A percentile compares a stretch with the other conserved stretches of the same genome.
Conservation (phyloP, 2,888 invertebrate species). For the Hymenopus coronatus region DNA sequence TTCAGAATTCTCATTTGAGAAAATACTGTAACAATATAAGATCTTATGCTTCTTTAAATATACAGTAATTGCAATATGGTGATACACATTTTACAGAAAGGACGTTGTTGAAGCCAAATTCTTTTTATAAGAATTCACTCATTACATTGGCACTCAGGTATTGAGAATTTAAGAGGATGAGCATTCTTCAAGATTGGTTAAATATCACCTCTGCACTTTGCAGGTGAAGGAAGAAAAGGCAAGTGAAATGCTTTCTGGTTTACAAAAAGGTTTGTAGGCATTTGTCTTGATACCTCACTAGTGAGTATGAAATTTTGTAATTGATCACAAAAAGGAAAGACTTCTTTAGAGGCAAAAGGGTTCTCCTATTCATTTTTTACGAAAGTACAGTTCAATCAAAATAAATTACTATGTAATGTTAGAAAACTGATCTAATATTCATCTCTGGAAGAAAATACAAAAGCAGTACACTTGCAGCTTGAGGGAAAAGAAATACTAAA, state of each 20-base stretch:
- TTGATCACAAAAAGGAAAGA: not conserved
- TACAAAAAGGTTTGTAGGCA: not conserved
- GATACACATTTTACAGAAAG: not conserved
- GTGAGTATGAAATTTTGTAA: not conserved
- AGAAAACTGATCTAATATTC: not conserved
- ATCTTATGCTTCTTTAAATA: constrained; percentile 1
- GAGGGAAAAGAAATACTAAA: not conserved
- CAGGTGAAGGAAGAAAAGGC: not conserved
- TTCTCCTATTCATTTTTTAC: not conserved
- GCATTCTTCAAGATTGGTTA: not conserved
- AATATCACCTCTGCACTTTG: not conserved
- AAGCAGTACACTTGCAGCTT: not conserved
- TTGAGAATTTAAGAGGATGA: not conserved
- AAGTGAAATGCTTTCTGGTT: not conserved
- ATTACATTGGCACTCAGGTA: constrained; percentile 16
- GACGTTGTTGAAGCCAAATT: constrained; percentile 9
- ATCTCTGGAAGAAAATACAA: not conserved
- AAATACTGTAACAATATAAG: constrained; percentile 20
- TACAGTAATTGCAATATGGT: not conserved
- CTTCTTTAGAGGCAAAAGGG: not conserved
- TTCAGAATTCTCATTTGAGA: constrained; percentile 19
- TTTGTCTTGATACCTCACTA: not conserved
- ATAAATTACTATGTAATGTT: not conserved
- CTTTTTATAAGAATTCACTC: not conserved
- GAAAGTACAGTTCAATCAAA: not conserved